These are phyloP conservation scores for Dasysyrphus albostriatus DNA, from an alignment of 2,888 invertebrate genomes.

Conservation along the genomic window DNA sequence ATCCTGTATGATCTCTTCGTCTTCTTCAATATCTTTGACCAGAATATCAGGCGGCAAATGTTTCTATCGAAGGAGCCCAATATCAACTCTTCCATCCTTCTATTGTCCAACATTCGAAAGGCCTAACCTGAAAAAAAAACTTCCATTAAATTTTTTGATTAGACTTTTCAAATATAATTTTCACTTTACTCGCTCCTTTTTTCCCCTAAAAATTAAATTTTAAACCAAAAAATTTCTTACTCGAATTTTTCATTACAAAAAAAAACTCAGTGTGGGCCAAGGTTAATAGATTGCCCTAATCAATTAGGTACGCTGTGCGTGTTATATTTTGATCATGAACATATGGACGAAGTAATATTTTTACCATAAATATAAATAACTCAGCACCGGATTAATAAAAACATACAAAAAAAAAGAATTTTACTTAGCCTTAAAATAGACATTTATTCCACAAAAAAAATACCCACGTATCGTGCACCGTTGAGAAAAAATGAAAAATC, in stretches of 20 bases:
- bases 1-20: no score
- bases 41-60: no score
- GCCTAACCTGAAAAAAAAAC: no score
- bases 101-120: no score
- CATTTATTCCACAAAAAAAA: neutral
- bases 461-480: neutral
- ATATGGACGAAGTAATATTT: neutral
- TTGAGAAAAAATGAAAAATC: neutral
- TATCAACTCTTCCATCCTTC: no score
- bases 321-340: conserved; percentile 16
- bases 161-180: no score
- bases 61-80: no score
- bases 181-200: no score
- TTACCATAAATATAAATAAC: conserved; percentile 4
- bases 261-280: conserved; percentile 19
- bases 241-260: neutral
- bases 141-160: no score
- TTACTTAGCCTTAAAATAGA: conserved; percentile 3
- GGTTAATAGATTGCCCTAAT: conserved; percentile 7
- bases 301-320: neutral
- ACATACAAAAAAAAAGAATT: no score
- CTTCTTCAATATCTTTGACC: no score
- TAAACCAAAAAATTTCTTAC: neutral
- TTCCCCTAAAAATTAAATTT: no score
- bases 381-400: neutral